Conservation (phyloP, 1,140 invertebrate species). For the Drosophila willistoni region DNA sequence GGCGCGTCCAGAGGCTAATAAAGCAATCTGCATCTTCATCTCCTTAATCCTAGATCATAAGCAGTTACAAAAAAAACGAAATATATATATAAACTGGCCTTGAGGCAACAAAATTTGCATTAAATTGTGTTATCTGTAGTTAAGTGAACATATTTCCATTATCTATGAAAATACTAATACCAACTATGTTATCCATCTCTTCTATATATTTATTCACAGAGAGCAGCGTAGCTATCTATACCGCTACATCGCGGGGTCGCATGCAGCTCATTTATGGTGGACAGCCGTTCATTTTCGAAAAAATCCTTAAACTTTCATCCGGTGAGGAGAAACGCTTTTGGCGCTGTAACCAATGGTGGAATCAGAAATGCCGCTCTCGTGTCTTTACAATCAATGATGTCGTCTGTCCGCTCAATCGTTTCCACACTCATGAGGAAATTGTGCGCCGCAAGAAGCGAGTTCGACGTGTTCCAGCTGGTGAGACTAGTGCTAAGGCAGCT, state of each 20-base stretch:
- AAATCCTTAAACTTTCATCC: constrained; percentile 71
- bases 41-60: constrained; percentile 43
- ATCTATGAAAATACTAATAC: constrained; percentile 24
- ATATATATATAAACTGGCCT: constrained; percentile 48
- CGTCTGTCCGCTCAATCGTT: constrained; percentile 76
- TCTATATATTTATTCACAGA: constrained; percentile 44
- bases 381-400: constrained; percentile 81
- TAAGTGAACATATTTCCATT: background rate
- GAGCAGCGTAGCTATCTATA: constrained; percentile 72
- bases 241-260: constrained; percentile 77
- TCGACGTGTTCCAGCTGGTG: constrained; percentile 55
- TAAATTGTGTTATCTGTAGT: constrained; percentile 43
- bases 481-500: constrained; percentile 36
- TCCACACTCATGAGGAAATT: constrained; percentile 82
- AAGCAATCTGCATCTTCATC: background rate
- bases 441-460: constrained; percentile 78
- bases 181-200: constrained; percentile 11
- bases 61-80: background rate
- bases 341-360: constrained; percentile 83
- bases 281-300: constrained; percentile 82
- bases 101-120: constrained; percentile 43
- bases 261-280: constrained; percentile 82
- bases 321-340: constrained; percentile 81
- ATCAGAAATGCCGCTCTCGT: constrained; percentile 80
- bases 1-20: constrained; percentile 34